phyloP scores from a whole-genome alignment of 1,140 invertebrate species.

The Orchestia grillus region DNA sequence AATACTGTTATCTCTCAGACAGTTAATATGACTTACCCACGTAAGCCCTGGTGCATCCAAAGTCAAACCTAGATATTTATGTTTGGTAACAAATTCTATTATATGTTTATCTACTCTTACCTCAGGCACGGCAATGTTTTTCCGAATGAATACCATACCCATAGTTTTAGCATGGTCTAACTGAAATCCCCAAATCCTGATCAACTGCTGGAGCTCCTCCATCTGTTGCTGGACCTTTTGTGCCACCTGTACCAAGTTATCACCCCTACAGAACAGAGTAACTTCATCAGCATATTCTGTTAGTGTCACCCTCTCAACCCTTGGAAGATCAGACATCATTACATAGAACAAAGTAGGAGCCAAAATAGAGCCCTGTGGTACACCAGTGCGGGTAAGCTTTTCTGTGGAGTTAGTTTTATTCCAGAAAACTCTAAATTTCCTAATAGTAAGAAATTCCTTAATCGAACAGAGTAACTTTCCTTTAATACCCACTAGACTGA shows the following conservation, averaged over 20 bases:
- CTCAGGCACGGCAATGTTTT: not conserved
- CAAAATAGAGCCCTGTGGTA: not conserved
- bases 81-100: not conserved
- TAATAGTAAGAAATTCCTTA: not conserved
- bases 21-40: not conserved
- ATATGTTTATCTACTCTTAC: not conserved
- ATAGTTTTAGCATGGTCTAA: not conserved
- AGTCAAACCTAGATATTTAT: not conserved
- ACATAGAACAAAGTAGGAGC: not conserved
- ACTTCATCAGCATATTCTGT: not conserved
- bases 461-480: not conserved
- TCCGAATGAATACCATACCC: not conserved
- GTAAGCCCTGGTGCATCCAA: not conserved
- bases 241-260: not conserved
- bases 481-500: not conserved
- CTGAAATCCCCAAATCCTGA: not conserved
- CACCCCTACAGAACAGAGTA: not conserved
- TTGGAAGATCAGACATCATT: not conserved
- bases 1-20: not conserved
- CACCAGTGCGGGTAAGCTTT: not conserved
- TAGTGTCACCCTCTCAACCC: not conserved
- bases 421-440: not conserved
- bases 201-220: not conserved
- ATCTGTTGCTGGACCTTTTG: not conserved
- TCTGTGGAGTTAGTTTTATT: not conserved